Evolutionary conservation across 2,888 invertebrate genomes (phyloP).

Genomic region (Prosopocoilus inquinatus): DNA sequence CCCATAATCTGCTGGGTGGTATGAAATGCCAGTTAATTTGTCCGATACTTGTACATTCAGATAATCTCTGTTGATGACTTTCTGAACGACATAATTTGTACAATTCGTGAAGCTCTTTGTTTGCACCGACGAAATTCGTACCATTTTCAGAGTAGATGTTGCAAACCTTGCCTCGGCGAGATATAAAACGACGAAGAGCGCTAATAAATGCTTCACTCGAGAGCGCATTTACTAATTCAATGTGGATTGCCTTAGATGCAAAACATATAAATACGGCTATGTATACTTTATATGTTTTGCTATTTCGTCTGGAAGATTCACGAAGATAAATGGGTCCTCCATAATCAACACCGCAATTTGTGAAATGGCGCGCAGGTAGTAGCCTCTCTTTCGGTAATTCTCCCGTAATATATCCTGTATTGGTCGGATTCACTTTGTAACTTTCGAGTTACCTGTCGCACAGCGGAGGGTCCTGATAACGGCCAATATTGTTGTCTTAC

Average conservation of each 20-base stretch:
- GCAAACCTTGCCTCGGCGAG: neutral
- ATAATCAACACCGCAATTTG: constrained; percentile 1
- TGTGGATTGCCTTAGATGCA: neutral
- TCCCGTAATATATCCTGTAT: neutral
- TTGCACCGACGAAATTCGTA: neutral
- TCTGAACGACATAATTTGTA: neutral
- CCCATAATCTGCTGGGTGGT: neutral
- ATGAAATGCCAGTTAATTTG: no score
- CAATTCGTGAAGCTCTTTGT: neutral
- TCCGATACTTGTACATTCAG: no score
- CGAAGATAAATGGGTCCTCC: neutral
- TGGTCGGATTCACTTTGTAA: neutral
- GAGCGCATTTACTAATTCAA: neutral
- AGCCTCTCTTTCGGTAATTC: neutral
- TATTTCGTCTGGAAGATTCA: neutral
- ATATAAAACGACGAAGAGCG: neutral
- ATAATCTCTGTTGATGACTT: no score
- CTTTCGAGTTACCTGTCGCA: neutral
- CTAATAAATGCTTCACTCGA: neutral
- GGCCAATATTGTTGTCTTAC: neutral
- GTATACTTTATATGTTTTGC: neutral
- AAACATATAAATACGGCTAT: constrained; percentile 4
- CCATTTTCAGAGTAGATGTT: neutral
- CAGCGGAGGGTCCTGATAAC: neutral
- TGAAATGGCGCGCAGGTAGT: neutral